Base-by-base conservation (phyloP, 2,797 vertebrate genomes). In the Rhincodon typus region DNA sequence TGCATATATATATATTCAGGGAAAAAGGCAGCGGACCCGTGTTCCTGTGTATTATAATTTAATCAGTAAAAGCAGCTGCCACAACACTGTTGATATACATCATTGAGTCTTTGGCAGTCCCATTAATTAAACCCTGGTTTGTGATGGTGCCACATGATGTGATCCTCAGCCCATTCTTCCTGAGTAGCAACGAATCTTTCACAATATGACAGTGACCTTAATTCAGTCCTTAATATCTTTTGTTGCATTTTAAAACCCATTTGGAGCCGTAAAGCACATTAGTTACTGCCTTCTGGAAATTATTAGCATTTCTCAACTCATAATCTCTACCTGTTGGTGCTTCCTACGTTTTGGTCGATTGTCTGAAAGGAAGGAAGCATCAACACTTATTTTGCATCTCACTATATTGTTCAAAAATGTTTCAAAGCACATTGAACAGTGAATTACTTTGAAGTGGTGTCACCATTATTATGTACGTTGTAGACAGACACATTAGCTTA, bases 71-170 rank as follows among this genome's bases (percentile, higher is more conserved):
- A 38, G 30, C 19, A 93, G 34, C 90, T 93, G 17, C n/a, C 62
- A 38, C 57, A 91, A 91, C 34, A 67, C 23, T 66, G 66, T 67
- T 91, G 53, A 91, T 93, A 93, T 67, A 93, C 62, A 93, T 93
- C 90, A 67, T 2, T 34, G 88, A 66, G 30, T 38, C 46, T 67
- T 93, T 93, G 57, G 66, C 88, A 34, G 7, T 91, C 34, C 53
- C 17, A 66, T 67, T 91, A 66, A 19, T 67, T 21, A 93, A 15
- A 62, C 15, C 6, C 34, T 23, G 57, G 23, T 67, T 93, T 93
- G 66, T 1, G 17, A 66, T n/a, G 67, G 34, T 38, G 38, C 88
- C 15, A 23, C 19, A 38, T 38, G 19, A n/a, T 38, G 34, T 67
- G 34, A 93, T 93, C 50, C 34, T 90, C n/a, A 66, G 62, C 34